Conservation (phyloP, 1,140 invertebrate genomes). For the Helicorthomorpha holstii region DNA sequence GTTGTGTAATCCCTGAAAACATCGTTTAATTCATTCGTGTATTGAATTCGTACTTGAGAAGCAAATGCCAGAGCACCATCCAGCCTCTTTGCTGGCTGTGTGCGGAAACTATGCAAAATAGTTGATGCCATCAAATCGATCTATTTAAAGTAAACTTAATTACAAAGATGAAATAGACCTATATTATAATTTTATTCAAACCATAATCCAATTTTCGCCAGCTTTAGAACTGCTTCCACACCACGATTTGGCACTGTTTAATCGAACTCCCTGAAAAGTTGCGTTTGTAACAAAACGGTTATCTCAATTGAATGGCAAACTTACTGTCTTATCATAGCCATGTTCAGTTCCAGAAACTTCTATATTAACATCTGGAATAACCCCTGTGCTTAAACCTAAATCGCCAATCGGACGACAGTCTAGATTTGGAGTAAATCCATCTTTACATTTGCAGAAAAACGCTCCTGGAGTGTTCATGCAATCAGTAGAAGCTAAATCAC, state of each 20-base stretch:
- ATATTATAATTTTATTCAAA: not conserved
- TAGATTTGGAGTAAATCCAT: slow-evolving; percentile 66
- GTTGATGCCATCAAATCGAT: slow-evolving; percentile 79
- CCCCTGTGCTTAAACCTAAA: slow-evolving; percentile 70
- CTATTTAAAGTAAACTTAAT: slow-evolving; percentile 8
- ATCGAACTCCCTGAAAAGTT: slow-evolving; percentile 31
- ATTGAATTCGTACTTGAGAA: slow-evolving; percentile 66
- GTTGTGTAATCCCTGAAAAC: slow-evolving; percentile 78
- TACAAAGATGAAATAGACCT: not conserved
- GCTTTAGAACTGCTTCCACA: slow-evolving; percentile 68
- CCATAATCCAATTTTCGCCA: slow-evolving; percentile 67
- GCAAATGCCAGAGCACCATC: slow-evolving; percentile 70
- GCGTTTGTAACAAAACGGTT: not conserved
- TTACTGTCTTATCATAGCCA: slow-evolving; percentile 63
- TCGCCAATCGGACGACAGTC: slow-evolving; percentile 78
- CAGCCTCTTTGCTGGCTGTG: slow-evolving; percentile 59
- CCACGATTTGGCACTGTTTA: slow-evolving; percentile 70
- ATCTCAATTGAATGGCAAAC: slow-evolving; percentile 8
- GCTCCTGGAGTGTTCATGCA: slow-evolving; percentile 81
- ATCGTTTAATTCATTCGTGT: slow-evolving; percentile 75
- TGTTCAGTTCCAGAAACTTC: slow-evolving; percentile 62
- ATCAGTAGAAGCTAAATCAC: slow-evolving; percentile 74
- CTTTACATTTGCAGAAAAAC: slow-evolving; percentile 74
- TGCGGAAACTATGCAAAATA: slow-evolving; percentile 71
- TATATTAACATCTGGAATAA: slow-evolving; percentile 74